These are phyloP conservation scores for Laupala kohalensis DNA, from an alignment of 1,140 invertebrate species.

Conservation along the genomic window DNA sequence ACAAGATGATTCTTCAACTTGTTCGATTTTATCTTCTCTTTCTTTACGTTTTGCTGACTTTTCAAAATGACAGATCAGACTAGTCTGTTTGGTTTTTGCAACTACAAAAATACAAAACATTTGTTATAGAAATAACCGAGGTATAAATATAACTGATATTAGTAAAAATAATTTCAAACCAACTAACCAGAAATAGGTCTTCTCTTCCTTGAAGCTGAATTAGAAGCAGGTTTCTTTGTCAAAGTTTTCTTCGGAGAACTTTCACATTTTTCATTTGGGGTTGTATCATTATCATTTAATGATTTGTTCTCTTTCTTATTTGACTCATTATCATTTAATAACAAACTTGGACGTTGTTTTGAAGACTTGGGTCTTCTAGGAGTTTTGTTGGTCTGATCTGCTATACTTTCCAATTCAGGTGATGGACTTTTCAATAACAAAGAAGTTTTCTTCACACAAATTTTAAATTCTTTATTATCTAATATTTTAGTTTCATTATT, in stretches of 20 bases:
- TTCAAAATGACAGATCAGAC: not conserved
- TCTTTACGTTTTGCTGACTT: not conserved
- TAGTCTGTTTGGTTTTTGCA: not conserved
- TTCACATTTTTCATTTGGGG: no score
- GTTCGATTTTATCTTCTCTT: not conserved
- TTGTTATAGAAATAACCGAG: no score
- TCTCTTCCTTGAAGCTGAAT: not conserved
- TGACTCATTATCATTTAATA: not conserved
- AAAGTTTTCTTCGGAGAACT: no score
- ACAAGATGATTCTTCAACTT: not conserved
- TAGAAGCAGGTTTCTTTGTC: not conserved
- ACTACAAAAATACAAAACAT: not conserved
- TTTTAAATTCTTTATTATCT: not conserved
- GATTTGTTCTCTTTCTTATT: not conserved
- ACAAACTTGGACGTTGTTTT: no score
- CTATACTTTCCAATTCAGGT: not conserved
- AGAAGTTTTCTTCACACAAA: not conserved
- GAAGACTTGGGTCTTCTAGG: no score
- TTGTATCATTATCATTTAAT: not conserved
- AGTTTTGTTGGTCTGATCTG: no score
- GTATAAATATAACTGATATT: not conserved
- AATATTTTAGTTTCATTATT: not conserved
- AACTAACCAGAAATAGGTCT: not conserved
- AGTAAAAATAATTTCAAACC: not conserved
- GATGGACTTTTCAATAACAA: not conserved